Conservation (phyloP, 2,113 vertebrate genomes). For the Murina feae region DNA sequence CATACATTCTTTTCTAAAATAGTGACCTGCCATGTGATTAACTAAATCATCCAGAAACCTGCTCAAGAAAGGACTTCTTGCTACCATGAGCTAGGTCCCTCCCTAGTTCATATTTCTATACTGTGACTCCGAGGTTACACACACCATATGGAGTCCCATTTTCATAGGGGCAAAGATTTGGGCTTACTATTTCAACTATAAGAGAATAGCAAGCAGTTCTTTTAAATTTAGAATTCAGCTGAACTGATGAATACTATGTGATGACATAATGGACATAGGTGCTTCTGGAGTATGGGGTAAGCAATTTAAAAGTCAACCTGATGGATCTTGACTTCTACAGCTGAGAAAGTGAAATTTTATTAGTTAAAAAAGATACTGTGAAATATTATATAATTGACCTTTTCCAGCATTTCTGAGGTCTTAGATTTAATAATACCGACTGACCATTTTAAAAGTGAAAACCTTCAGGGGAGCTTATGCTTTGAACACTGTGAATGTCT, state of each 20-base stretch:
- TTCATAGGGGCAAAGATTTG: neutral
- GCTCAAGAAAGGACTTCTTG: conserved; percentile 45
- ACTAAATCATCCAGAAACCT: conserved; percentile 55
- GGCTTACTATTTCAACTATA: neutral
- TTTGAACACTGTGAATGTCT: conserved; percentile 16
- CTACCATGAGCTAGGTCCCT: neutral
- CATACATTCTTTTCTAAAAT: conserved; percentile 45
- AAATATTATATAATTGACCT: neutral
- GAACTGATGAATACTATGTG: neutral
- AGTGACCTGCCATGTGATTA: conserved; percentile 45
- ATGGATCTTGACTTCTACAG: neutral
- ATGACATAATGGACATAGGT: neutral
- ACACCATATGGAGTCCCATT: neutral
- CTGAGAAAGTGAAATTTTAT: neutral
- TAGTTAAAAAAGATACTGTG: neutral
- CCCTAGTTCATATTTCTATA: neutral
- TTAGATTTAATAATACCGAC: neutral
- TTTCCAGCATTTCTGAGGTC: neutral
- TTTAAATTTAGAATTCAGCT: neutral
- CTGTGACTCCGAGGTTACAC: neutral
- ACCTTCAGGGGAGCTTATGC: conserved; percentile 2
- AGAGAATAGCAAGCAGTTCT: neutral
- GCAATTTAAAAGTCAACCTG: neutral
- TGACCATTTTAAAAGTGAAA: neutral
- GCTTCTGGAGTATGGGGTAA: neutral